phyloP scores from a whole-genome alignment of 1,140 invertebrate genomes.

The Centruroides vittatus region DNA sequence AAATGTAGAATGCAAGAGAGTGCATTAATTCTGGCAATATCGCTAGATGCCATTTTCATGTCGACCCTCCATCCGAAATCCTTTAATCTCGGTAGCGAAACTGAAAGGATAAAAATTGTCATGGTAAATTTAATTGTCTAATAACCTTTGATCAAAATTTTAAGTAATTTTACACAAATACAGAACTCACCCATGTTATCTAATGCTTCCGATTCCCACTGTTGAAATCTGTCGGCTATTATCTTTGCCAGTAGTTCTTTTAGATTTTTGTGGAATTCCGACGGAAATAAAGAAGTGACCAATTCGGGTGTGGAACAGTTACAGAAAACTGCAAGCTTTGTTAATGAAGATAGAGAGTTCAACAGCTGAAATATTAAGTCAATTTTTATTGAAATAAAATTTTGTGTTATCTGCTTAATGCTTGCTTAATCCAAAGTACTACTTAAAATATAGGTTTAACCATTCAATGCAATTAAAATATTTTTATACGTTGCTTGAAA shows the following conservation, averaged over 20 bases:
- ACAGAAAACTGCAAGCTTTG: slow-evolving; percentile 6
- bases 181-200: slow-evolving; percentile 2
- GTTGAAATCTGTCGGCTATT: slow-evolving; percentile 4
- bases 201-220: slow-evolving; percentile 5
- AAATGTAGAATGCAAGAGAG: slow-evolving; percentile 13
- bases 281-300: slow-evolving; percentile 6
- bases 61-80: slow-evolving; percentile 16
- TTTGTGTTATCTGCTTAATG: too few species aligned
- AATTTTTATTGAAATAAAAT: too few species aligned
- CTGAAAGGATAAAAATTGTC: background rate
- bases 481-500: too few species aligned
- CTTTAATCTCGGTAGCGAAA: slow-evolving; percentile 11
- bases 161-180: too few species aligned
- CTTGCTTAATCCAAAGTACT: too few species aligned
- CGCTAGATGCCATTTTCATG: slow-evolving; percentile 15
- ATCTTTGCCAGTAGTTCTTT: slow-evolving; percentile 11
- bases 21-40: slow-evolving; percentile 11
- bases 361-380: slow-evolving; percentile 1
- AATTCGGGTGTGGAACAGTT: slow-evolving; percentile 5
- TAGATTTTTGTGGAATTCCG: slow-evolving; percentile 13
- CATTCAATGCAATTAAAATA: too few species aligned
- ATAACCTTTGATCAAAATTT: too few species aligned
- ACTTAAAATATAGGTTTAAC: too few species aligned
- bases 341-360: background rate
- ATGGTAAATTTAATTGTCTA: background rate